Base-by-base conservation (phyloP, 2,797 vertebrate species). In the Rhinophrynus dorsalis region DNA sequence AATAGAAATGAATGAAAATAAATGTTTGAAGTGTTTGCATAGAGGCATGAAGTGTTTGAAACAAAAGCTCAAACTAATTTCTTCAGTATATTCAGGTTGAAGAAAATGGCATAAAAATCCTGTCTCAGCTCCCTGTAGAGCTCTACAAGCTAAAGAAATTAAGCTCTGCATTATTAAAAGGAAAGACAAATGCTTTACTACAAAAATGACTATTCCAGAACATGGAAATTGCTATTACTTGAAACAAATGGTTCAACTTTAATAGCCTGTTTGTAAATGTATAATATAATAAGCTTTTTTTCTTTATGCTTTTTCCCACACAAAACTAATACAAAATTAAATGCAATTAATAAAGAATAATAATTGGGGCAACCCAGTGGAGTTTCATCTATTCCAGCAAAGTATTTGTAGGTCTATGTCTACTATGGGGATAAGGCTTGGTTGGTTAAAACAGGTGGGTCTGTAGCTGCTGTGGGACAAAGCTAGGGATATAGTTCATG, bases 81-180 rank as follows among this genome's bases (percentile, higher is more conserved):
- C 21, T 48, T 12, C 20, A 48, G 11, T 24, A 48, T 6, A 17
- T 27, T 29, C 6, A 2, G 3, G 6, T 24, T 13, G n/a, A 47
- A 21, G 44, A 47, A 47, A 47, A 18, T 47, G 18, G 18, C 17
- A 20, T 27, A 51, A 29, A 51, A 23, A 6, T n/a, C 23, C 2
- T 51, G 27, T 27, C 24, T 51, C 47, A 51, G 40, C 24, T 33
- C 45, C 69, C 69, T 42, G 61, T 32, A 51, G 69, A 40, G 50
- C 40, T 50, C 26, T 65, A 35, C 69, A 32, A 42, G 45, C 40
- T 50, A 44, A 57, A 71, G 54, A 72, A 72, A 65, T 58, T 51
- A 44, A 51, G 18, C 58, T 33, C 57, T 73, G 47, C 62, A 73
- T 66, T 67, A 73, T 55, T 73, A 66, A 73, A 72, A 30, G 52